Conservation (phyloP, 2,888 invertebrate species). For the Folsomia candida region DNA sequence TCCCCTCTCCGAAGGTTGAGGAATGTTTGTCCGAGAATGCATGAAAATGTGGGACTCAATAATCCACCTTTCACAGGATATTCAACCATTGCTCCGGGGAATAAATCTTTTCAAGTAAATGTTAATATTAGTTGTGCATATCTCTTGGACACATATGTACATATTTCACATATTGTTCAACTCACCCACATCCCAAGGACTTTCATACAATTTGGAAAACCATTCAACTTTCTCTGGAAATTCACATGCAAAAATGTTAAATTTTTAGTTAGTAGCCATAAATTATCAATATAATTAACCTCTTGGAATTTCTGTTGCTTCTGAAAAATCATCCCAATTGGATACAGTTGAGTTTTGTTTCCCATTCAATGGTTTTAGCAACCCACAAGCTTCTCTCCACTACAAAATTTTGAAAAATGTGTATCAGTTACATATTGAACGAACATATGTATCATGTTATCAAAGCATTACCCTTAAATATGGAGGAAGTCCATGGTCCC, state of each 20-base stretch:
- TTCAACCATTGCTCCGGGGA: constrained; percentile 56
- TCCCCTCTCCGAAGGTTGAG: constrained; percentile 57
- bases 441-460: background rate
- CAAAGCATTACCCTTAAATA: constrained; percentile 59
- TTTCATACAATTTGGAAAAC: constrained; percentile 40
- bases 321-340: constrained; percentile 67
- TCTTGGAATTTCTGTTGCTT: constrained; percentile 45
- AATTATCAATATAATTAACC: constrained; percentile 21
- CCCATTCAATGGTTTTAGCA: constrained; percentile 56
- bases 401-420: constrained; percentile 49
- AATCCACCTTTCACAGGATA: constrained; percentile 54
- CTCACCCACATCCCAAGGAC: constrained; percentile 48
- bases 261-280: too few relatives aligned
- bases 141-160: too few relatives aligned
- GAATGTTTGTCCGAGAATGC: constrained; percentile 60
- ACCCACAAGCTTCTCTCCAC: constrained; percentile 77
- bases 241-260: constrained; percentile 4
- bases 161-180: background rate
- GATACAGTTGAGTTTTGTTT: constrained; percentile 56
- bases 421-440: background rate
- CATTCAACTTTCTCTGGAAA: constrained; percentile 43
- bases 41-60: constrained; percentile 56
- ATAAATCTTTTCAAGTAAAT: constrained; percentile 55
- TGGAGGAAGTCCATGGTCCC: constrained; percentile 80
- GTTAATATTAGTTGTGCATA: constrained; percentile 53